phyloP scores from a whole-genome alignment of 2,113 vertebrate species.

The Cinclus cinclus region DNA sequence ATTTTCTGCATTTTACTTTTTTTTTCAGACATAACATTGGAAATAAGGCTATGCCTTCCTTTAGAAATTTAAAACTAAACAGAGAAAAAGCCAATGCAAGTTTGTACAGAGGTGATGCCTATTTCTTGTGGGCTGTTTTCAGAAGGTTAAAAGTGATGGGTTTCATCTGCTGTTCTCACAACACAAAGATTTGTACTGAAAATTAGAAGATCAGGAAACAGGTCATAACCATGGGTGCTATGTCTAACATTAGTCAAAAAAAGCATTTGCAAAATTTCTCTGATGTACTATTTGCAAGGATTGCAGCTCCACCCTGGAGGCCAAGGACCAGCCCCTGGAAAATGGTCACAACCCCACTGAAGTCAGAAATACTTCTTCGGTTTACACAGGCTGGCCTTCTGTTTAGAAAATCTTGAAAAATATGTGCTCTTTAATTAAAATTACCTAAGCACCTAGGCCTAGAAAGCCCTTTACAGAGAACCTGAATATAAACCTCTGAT shows the following conservation, averaged over 20 bases:
- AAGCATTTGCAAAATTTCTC: not conserved
- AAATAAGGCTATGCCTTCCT: not conserved
- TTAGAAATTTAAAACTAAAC: not conserved
- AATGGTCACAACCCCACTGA: not conserved
- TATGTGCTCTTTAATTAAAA: not conserved
- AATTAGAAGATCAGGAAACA: not conserved
- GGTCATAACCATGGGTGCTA: not conserved
- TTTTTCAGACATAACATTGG: not conserved
- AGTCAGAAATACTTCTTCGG: not conserved
- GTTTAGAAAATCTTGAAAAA: not conserved
- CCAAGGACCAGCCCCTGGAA: not conserved
- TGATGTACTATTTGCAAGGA: not conserved
- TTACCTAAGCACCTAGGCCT: not conserved
- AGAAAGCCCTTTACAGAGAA: not conserved
- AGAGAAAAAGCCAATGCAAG: accelerated
- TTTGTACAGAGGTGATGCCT: not conserved
- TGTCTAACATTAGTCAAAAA: not conserved
- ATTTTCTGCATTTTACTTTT: not conserved
- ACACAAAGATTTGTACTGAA: not conserved
- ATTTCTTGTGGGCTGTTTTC: not conserved
- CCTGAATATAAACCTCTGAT: not conserved
- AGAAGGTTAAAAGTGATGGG: not conserved
- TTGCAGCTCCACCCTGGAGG: not conserved
- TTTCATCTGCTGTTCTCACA: not conserved
- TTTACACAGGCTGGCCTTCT: not conserved